Conservation (phyloP, 2,888 invertebrate genomes). For the Epistrophella euchroma region DNA sequence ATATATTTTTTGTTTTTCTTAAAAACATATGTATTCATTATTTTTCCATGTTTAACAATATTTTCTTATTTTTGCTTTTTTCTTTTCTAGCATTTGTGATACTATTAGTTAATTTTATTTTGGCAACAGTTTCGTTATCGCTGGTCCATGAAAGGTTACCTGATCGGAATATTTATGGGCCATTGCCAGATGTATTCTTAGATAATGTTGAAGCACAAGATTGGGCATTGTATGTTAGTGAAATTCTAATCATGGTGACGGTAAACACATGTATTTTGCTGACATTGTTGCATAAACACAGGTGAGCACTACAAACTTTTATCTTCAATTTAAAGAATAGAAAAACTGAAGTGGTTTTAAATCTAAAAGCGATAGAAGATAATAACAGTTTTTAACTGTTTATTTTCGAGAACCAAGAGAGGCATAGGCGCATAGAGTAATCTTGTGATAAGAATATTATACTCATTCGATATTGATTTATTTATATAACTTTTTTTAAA, state of each 20-base stretch:
- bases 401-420: no score
- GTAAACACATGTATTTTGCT: conserved; percentile 91
- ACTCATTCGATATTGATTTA: no score
- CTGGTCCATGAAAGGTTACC: conserved; percentile 95
- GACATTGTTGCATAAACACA: conserved; percentile 93
- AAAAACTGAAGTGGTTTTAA: not conserved
- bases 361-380: not conserved
- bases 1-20: not conserved
- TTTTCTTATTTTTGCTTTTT: conserved; percentile 72
- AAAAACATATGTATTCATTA: not conserved
- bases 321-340: not conserved
- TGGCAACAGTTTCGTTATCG: conserved; percentile 90
- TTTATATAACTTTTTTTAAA: no score
- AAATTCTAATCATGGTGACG: conserved; percentile 93
- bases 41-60: not conserved
- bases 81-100: conserved; percentile 86
- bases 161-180: conserved; percentile 88
- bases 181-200: conserved; percentile 93
- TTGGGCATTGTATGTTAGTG: conserved; percentile 93
- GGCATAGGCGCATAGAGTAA: no score
- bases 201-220: conserved; percentile 90
- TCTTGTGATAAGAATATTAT: no score
- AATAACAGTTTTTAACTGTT: no score
- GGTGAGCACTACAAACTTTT: conserved; percentile 82
- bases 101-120: conserved; percentile 87